Evolutionary conservation across 2,888 invertebrate genomes (phyloP).

Genomic region (Tipula unca): DNA sequence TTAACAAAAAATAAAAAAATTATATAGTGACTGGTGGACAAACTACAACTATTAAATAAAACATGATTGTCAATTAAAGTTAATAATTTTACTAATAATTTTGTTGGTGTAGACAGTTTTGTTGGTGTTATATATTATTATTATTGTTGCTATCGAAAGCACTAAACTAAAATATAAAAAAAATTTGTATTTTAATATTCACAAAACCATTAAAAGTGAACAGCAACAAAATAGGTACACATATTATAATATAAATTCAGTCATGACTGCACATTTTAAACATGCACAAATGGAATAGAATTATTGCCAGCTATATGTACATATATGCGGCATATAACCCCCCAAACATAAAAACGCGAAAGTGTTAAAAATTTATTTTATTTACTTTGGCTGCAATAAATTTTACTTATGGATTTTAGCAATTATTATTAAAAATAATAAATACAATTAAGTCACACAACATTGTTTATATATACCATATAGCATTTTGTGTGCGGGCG

Average conservation of each 20-base stretch:
- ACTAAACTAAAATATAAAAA: neutral
- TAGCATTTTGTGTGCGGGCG: neutral
- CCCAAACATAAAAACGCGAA: neutral
- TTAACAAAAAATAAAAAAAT: neutral
- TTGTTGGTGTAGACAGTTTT: neutral
- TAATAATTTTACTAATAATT: neutral
- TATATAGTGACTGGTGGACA: neutral
- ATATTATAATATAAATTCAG: neutral
- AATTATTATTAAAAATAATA: neutral
- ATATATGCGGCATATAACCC: no score
- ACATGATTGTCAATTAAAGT: slow-evolving; percentile 8
- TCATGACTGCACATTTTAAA: neutral
- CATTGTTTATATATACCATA: no score
- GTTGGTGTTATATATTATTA: neutral
- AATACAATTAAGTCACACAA: neutral
- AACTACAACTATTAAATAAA: neutral
- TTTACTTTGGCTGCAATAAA: neutral
- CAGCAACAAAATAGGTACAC: neutral
- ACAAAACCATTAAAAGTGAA: neutral
- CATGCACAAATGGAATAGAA: no score
- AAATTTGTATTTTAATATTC: neutral
- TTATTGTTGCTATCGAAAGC: neutral
- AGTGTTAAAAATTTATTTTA: neutral
- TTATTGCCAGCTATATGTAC: no score
- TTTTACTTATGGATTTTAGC: neutral